phyloP scores from a whole-genome alignment of 2,113 vertebrate genomes.

The Poeciliopsis prolifica region DNA sequence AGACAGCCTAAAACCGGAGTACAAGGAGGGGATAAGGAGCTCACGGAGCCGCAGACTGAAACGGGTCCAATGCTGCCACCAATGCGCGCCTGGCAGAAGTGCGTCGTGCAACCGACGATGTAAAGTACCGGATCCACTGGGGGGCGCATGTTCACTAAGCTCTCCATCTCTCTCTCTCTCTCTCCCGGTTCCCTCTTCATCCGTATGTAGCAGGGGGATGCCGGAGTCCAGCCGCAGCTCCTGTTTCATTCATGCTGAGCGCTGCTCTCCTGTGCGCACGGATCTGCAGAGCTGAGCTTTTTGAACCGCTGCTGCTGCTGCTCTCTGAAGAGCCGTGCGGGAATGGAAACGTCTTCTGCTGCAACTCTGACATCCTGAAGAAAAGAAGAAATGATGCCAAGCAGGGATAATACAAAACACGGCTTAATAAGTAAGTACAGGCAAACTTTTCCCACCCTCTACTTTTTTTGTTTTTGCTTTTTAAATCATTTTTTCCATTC shows the following conservation, averaged over 20 bases:
- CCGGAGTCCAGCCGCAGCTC: conserved; percentile 78
- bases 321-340: conserved; percentile 32
- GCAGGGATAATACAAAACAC: conserved; percentile 56
- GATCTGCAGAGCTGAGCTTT: conserved; percentile 69
- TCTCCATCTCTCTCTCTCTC: conserved; percentile 43
- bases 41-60: neutral
- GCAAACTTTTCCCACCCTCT: conserved; percentile 50
- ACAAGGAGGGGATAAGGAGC: neutral
- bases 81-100: conserved; percentile 45
- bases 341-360: conserved; percentile 60
- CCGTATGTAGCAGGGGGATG: conserved; percentile 71
- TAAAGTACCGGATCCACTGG: conserved; percentile 19
- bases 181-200: neutral
- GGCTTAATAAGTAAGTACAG: conserved; percentile 70
- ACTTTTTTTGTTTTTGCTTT: conserved; percentile 35
- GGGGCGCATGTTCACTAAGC: conserved; percentile 70
- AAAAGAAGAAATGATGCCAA: conserved; percentile 51
- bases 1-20: conserved; percentile 7
- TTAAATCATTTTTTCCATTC: conserved; percentile 1
- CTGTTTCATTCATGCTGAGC: conserved; percentile 86
- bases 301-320: conserved; percentile 41
- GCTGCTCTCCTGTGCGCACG: conserved; percentile 70
- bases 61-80: conserved; percentile 75
- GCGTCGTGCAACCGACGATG: neutral
- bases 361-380: conserved; percentile 58